Base-by-base conservation (phyloP, 2,888 invertebrate genomes). In the Lymantria dispar region DNA sequence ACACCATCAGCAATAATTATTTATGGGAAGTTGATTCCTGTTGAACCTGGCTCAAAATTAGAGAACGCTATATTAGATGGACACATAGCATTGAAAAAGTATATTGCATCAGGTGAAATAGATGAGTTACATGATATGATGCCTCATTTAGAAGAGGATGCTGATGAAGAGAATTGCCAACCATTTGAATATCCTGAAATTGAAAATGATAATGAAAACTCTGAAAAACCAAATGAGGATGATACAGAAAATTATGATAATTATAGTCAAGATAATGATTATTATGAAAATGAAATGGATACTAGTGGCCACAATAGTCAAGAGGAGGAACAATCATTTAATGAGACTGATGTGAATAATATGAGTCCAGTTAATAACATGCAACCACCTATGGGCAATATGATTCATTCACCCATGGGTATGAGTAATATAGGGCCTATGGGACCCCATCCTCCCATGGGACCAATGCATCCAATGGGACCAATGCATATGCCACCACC, bases 21-120 rank as follows among this genome's bases (percentile, higher is more conserved):
- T 51, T 96, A 96, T 82, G 96, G 96, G n/a, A 96, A 96, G 91
- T 89, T 96, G 56, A 94, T 97, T 63, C 92, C 95, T 36, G 96
- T 97, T 11, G 95, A 95, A 84, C 88, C 95, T 43, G 96, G 95
- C 36, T 95, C 96, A 10, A 94, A 94, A 72, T 80, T 97, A 47
- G 95, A 95, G 69, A 93, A 94, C 61, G 96, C 95, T 8, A 96
- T 97, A 61, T 90, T 94, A 12, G 95, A 96, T 69, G 97, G 97
- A 7, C 94, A 95, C 11, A 93, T 95, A 47, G 94, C 95, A 40
- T 88, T 97, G 14, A 95, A 95, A 73, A 95, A 94, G 72, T 95
- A 94, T 65, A 95, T 97, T 33, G 94, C 95, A 63, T 94, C 95
- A 0, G 97, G 97, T 10, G 96, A 95, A 80, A 93, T 97, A 58